Base-by-base conservation (phyloP, 64 coral and sea anemone species). In the Stylophora pistillata region DNA sequence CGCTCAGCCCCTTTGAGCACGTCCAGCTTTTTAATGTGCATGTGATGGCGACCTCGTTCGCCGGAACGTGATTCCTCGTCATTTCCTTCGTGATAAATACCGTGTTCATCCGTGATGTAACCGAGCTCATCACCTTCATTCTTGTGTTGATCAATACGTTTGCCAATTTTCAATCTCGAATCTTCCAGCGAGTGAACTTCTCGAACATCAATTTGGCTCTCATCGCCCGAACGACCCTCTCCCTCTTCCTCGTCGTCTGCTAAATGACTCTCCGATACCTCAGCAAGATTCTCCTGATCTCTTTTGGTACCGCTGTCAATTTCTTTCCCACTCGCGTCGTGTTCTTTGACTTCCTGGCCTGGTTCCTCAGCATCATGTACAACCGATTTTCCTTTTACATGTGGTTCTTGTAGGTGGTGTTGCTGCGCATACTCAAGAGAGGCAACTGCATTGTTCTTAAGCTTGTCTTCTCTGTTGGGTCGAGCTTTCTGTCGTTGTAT, bases 101-200 rank as follows among this genome's bases (percentile, higher is more conserved):
- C 80, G 11, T 53, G 23, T 52, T 69, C 80, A 10, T 84, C 62
- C 3, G 80, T 69, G 6, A 84, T 52, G 23, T 69, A 84, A 30
- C 80, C 80, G 69, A 84, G 69, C 60, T 84, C 80, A 2, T 41
- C 80, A 6, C 26, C 23, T 15, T 25, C 53, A 52, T 65, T 37
- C 47, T 21, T 32, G 58, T 82, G 26, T 10, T 25, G 60, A 61
- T 80, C 25, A 32, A 34, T 55, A 23, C 32, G 77, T 26, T 17
- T 80, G 29, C 60, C 27, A 60, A 80, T 21, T 68, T 68, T n/a
- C 23, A 68, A 25, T 12, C 10, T 27, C 12, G 5, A 26, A 21
- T 68, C 64, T 68, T 25, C 64, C 12, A 3, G 23, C 9, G 20
- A 25, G 7, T 66, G 16, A 26, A 2, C 12, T 21, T 63, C 30